Percentiles rank a stretch among this genome's conserved stretches.
Evolutionary conservation across 1,140 invertebrate species (phyloP).

Genomic region (Araneus ventricosus): DNA sequence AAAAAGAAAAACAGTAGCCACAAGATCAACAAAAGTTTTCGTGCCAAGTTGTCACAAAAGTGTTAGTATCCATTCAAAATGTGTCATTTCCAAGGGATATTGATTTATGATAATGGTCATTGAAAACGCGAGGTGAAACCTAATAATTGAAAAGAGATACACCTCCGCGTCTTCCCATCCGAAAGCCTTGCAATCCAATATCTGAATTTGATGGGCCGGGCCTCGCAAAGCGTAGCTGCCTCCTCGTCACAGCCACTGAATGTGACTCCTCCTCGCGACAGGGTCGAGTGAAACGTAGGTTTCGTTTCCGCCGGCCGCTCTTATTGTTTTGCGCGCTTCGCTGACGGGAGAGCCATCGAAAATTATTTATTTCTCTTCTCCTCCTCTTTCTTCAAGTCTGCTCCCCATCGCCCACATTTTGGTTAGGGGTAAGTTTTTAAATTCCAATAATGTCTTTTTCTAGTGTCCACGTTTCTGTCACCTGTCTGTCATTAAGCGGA

Average conservation of each 20-base stretch:
- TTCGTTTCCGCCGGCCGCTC: slow-evolving; percentile 6
- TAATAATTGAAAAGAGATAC: slow-evolving; percentile 51
- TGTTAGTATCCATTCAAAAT: not conserved
- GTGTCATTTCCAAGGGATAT: slow-evolving; percentile 16
- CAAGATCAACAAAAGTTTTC: not conserved
- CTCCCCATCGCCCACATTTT: not conserved
- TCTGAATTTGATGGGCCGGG: slow-evolving; percentile 51
- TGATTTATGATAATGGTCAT: slow-evolving; percentile 46
- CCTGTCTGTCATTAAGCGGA: not conserved
- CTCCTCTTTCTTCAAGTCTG: slow-evolving; percentile 2
- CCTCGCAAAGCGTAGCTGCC: slow-evolving; percentile 16
- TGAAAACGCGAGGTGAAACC: slow-evolving; percentile 24
- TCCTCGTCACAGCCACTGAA: slow-evolving; percentile 10
- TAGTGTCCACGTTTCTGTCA: not conserved
- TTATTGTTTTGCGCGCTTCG: slow-evolving; percentile 45
- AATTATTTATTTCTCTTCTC: slow-evolving; percentile 29
- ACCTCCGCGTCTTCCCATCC: slow-evolving; percentile 44
- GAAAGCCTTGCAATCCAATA: slow-evolving; percentile 40
- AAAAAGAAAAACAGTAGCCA: no score
- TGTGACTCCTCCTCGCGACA: slow-evolving; percentile 25
- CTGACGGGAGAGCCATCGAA: not conserved
- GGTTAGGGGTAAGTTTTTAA: not conserved
- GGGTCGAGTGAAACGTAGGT: not conserved
- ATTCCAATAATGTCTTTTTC: not conserved
- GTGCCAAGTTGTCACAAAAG: slow-evolving; percentile 16